Evolutionary conservation across 1,140 invertebrate species (phyloP), one percentile per base, ranked within the genome.

Genomic region (Thaumetopoea pityocampa): DNA sequence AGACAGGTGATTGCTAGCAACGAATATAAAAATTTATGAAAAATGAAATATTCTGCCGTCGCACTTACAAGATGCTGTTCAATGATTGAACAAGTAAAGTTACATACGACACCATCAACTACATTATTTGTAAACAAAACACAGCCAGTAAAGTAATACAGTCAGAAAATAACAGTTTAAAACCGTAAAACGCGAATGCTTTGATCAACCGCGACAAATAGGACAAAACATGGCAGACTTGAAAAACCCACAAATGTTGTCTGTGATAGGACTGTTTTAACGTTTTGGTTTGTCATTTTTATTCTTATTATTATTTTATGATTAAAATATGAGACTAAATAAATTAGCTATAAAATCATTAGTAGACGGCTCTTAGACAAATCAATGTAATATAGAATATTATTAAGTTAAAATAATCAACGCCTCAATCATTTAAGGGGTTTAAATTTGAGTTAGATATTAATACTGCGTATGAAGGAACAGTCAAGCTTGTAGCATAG

Each of bases 221-320:
- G 74, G 78, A 85, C 81, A 85, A 85, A 85, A 85, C 83, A 85
- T 85, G 83, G 83, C 83, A 84, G 83, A 80, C 80, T 71, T 63
- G 67, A 76, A 74, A 77, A 77, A 67, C 69, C 72, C 70, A 76
- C 63, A 70, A 73, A 74, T 48, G 54, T 79, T 77, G 70, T 83
- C 76, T 83, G 47, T 78, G 74, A 64, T 67, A 42, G 34, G 67
- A 67, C 69, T 68, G 61, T 65, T 71, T 77, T 74, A 74, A 66
- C 43, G 61, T 67, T 66, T 55, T 63, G 49, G 58, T 67, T 65
- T 50, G 48, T 11, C 16, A 40, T 27, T n/a, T n/a, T n/a, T n/a
- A n/a, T n/a, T n/a, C n/a, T n/a, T n/a, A n/a, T n/a, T n/a, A n/a
- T n/a, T n/a, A n/a, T n/a, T n/a, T n/a, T n/a, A n/a, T n/a, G n/a